phyloP scores from a whole-genome alignment of 2,113 vertebrate species.

The Stegostoma tigrinum region DNA sequence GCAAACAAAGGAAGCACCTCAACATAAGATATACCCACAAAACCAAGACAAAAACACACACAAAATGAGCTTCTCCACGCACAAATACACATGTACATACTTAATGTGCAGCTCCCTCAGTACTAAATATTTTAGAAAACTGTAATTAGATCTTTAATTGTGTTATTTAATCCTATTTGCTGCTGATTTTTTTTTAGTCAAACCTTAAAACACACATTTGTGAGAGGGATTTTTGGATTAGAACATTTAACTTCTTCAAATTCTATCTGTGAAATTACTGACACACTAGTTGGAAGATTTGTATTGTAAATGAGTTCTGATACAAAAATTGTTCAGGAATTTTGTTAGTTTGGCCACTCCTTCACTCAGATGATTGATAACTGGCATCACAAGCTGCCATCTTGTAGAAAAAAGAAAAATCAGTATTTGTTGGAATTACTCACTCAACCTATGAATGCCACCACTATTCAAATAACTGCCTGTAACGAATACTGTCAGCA shows the following conservation, averaged over 20 bases:
- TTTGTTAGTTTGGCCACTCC: neutral
- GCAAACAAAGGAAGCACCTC: neutral
- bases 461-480: neutral
- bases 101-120: neutral
- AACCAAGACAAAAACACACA: no score
- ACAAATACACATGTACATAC: neutral
- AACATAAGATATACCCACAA: no score
- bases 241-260: no score
- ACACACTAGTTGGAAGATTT: neutral
- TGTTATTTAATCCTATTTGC: neutral
- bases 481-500: neutral
- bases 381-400: neutral
- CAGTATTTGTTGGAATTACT: neutral
- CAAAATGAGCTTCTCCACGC: no score
- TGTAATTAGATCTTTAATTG: neutral
- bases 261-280: neutral
- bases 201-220: neutral
- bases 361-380: neutral
- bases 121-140: neutral
- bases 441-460: neutral
- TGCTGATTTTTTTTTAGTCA: neutral
- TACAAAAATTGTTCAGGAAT: neutral
- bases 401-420: neutral
- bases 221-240: neutral
- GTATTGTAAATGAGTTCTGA: neutral